Evolutionary conservation across 2,113 vertebrate species (phyloP).

Genomic region (Cottus gobio): DNA sequence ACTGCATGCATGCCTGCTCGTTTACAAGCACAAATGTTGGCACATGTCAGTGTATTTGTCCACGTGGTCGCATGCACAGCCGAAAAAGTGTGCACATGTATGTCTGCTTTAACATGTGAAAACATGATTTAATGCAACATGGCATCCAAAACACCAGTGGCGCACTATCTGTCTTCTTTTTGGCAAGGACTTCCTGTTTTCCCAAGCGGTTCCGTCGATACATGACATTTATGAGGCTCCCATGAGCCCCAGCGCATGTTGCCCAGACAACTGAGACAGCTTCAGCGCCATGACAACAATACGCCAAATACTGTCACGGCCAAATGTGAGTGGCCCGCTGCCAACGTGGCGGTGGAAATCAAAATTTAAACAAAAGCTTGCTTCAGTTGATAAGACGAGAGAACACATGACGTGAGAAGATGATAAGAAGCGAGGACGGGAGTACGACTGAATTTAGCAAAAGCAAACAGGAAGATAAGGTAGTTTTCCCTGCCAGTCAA

Average conservation of each 20-base stretch:
- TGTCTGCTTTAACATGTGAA: constrained; percentile 37
- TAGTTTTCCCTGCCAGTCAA: constrained; percentile 58
- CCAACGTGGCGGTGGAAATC: constrained; percentile 39
- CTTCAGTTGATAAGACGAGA: constrained; percentile 51
- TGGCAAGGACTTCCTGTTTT: constrained; percentile 73
- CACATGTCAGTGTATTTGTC: constrained; percentile 23
- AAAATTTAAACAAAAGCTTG: constrained; percentile 54
- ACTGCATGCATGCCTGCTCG: constrained; percentile 18
- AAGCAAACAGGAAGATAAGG: constrained; percentile 50
- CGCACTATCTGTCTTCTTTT: constrained; percentile 70
- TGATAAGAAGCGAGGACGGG: constrained; percentile 39
- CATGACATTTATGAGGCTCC: constrained; percentile 77
- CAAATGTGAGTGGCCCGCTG: constrained; percentile 55
- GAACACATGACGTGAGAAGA: constrained; percentile 13
- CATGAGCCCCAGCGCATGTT: constrained; percentile 71
- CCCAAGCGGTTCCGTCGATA: constrained; percentile 63
- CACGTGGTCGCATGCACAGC: constrained; percentile 34
- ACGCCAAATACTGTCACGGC: constrained; percentile 62
- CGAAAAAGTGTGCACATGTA: constrained; percentile 39
- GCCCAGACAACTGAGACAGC: constrained; percentile 76
- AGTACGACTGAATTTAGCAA: constrained; percentile 24
- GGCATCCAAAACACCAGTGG: constrained; percentile 75
- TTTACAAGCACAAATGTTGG: constrained; percentile 32
- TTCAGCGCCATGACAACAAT: constrained; percentile 78
- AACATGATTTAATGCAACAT: constrained; percentile 74